Percentiles rank a stretch among this genome's conserved stretches.
phyloP scores from a whole-genome alignment of 2,113 vertebrate genomes.

The Noctilio leporinus region DNA sequence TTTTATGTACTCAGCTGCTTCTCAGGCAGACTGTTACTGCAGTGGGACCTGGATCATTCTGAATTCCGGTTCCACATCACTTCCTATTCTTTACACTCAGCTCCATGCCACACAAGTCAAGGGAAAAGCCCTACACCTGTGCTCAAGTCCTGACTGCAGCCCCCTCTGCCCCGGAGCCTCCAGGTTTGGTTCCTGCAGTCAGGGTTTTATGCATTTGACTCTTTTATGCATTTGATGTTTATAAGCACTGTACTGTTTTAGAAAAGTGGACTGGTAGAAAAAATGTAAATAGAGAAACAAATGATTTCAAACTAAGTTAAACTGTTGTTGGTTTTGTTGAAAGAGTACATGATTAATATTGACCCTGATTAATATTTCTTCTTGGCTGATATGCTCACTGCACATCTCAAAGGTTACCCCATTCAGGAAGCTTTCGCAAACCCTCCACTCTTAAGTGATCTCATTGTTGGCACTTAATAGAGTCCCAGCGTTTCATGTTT shows the following conservation, averaged over 20 bases:
- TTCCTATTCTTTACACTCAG: constrained; percentile 84
- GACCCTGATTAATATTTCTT: not conserved
- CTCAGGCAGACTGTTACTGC: constrained; percentile 75
- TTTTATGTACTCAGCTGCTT: constrained; percentile 95
- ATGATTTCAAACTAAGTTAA: constrained; percentile 6
- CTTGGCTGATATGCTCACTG: not conserved
- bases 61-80: constrained; percentile 87
- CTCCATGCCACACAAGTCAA: constrained; percentile 83
- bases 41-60: constrained; percentile 77
- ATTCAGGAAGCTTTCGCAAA: not conserved
- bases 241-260: not conserved
- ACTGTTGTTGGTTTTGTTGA: not conserved
- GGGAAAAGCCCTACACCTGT: constrained; percentile 81
- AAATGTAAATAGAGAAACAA: not conserved
- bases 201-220: constrained; percentile 18
- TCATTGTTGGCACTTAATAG: not conserved
- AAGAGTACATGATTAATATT: not conserved
- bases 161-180: not conserved
- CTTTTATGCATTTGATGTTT: not conserved
- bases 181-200: constrained; percentile 46
- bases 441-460: not conserved
- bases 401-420: not conserved
- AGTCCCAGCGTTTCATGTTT: not conserved
- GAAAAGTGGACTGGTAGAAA: not conserved
- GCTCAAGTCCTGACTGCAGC: constrained; percentile 58